phyloP scores from a whole-genome alignment of 2,888 invertebrate species.

The Zaprionus lineosus region DNA sequence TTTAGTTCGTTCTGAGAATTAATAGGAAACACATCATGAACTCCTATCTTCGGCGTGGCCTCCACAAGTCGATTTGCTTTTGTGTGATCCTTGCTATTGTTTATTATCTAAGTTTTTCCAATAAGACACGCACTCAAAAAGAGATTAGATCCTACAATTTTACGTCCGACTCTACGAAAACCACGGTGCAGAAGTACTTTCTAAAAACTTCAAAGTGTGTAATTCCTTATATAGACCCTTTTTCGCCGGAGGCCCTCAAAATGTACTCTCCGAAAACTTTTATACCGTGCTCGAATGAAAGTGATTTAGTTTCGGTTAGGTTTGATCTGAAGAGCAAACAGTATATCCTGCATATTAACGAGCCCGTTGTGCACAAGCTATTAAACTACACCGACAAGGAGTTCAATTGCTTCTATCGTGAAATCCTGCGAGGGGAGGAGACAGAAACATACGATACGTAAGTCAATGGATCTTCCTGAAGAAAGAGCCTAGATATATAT shows the following conservation, averaged over 20 bases:
- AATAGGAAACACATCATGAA: slow-evolving; percentile 5
- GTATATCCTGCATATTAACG: slow-evolving; percentile 53
- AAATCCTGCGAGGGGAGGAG: slow-evolving; percentile 46
- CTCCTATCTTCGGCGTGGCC: background rate
- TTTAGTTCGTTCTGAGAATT: slow-evolving; percentile 7
- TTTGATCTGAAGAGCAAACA: slow-evolving; percentile 35
- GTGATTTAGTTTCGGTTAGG: slow-evolving; percentile 38
- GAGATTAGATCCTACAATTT: no score
- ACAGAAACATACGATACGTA: slow-evolving; percentile 51
- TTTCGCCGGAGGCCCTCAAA: slow-evolving; percentile 83
- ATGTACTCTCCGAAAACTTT: slow-evolving; percentile 36
- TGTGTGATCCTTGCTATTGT: background rate
- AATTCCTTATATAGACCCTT: slow-evolving; percentile 85
- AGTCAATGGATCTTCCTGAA: background rate
- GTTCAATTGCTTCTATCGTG: slow-evolving; percentile 75
- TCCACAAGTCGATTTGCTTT: slow-evolving; percentile 7
- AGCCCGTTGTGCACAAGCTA: slow-evolving; percentile 38
- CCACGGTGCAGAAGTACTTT: slow-evolving; percentile 25
- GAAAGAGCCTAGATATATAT: background rate
- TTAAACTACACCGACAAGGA: slow-evolving; percentile 24
- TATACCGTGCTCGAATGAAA: slow-evolving; percentile 48
- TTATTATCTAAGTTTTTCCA: no score
- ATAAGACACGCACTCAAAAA: no score
- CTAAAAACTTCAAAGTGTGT: slow-evolving; percentile 85
- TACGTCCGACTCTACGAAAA: no score